These are phyloP conservation scores for Mamestra brassicae DNA, from an alignment of 2,888 invertebrate genomes.

Conservation along the genomic window DNA sequence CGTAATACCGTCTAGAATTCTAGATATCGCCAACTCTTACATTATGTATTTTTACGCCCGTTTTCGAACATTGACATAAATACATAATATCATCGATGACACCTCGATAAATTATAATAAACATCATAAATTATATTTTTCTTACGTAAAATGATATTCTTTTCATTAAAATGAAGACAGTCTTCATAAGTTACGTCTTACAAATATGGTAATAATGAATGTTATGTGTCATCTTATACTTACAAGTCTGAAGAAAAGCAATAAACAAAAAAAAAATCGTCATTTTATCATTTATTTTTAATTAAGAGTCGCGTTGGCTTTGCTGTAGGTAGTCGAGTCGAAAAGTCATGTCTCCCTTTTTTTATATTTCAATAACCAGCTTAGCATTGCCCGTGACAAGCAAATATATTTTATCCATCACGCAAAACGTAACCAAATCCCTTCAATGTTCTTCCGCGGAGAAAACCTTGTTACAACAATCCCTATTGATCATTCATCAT, in stretches of 20 bases:
- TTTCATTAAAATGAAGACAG: constrained; percentile 1
- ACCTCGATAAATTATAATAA: constrained; percentile 14
- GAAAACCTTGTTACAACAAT: constrained; percentile 47
- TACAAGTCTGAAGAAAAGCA: constrained; percentile 3
- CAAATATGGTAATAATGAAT: constrained; percentile 24
- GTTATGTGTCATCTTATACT: not conserved
- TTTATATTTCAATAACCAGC: constrained; percentile 9
- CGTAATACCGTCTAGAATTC: constrained; percentile 30
- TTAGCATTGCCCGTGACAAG: constrained; percentile 28
- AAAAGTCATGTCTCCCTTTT: not conserved
- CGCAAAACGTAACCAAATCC: constrained; percentile 39
- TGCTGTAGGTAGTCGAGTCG: not conserved
- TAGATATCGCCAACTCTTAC: constrained; percentile 41
- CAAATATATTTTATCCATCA: constrained; percentile 24
- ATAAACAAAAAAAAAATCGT: constrained; percentile 1
- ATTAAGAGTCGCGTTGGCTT: not conserved
- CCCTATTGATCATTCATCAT: constrained; percentile 26
- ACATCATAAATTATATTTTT: constrained; percentile 8
- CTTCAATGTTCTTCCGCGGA: constrained; percentile 27
- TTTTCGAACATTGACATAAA: constrained; percentile 47
- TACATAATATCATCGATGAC: constrained; percentile 43
- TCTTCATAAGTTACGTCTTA: constrained; percentile 21
- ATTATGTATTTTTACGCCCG: constrained; percentile 55
- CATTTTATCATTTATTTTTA: not conserved
- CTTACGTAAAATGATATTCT: constrained; percentile 15